Evolutionary conservation across 2,797 vertebrate species (phyloP).

Genomic region (Oreortyx pictus): DNA sequence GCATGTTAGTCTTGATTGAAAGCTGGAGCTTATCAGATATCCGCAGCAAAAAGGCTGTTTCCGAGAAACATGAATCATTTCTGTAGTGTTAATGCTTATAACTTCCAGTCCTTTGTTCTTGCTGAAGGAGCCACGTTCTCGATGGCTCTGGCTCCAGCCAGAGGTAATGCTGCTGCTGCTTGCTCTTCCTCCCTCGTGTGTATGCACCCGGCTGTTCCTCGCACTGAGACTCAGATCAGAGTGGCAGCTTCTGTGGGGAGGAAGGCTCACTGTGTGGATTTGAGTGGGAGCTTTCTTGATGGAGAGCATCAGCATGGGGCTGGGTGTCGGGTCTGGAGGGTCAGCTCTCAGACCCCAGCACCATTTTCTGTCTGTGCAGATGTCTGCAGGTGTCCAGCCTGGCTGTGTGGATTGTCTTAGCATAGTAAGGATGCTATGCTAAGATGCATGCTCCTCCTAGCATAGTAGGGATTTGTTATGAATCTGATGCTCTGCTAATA

Average conservation of each 20-base stretch:
- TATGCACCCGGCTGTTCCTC: background rate
- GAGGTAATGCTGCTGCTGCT: background rate
- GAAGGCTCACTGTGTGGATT: background rate
- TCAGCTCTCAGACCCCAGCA: background rate
- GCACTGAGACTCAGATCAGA: background rate
- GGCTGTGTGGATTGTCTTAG: background rate
- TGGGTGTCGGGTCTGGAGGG: background rate
- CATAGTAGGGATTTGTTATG: background rate
- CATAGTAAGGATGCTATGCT: too few relatives aligned
- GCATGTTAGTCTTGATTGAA: background rate
- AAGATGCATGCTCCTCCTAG: background rate
- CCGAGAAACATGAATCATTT: conserved; percentile 53
- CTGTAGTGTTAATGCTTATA: conserved; percentile 18
- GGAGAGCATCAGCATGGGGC: background rate
- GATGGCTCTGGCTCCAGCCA: background rate
- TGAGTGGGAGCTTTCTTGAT: background rate
- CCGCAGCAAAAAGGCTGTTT: background rate
- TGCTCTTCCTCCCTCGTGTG: background rate
- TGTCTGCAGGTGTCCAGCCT: background rate
- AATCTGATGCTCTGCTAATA: conserved; percentile 39
- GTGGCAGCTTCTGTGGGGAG: background rate
- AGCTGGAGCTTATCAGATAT: background rate
- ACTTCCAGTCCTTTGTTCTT: conserved; percentile 56
- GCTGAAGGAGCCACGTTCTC: background rate
- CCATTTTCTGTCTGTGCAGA: background rate